Evolutionary conservation across 1,140 invertebrate genomes (phyloP), one percentile per base, ranked within the genome.

Genomic region (Reticulitermes speratus): DNA sequence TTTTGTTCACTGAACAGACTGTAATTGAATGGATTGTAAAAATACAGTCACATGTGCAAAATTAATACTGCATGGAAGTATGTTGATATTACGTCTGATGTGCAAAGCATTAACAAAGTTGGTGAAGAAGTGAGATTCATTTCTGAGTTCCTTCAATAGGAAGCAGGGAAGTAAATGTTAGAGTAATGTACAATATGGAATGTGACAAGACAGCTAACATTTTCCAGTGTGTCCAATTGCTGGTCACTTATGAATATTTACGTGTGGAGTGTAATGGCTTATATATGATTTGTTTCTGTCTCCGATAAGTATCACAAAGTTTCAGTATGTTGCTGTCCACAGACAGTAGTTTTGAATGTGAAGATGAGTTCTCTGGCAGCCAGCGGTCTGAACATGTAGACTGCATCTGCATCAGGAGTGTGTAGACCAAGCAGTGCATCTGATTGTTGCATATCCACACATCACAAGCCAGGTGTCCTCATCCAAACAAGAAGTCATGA

Each of bases 11-110:
- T 75, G 25, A 30, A 75, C 52, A 75, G 25, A 75, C 65, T 75
- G 65, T 75, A 75, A 75, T 75, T 75, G n/a, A 75, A 75, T 30
- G n/a, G 12, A 75, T 30, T n/a, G 65, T 75, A 75, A 75, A 30
- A 75, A 75, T 75, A 75, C 65, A 30, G n/a, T 75, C 65, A 75
- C n/a, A 75, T 75, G 65, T 75, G 65, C 65, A 75, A 75, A 75
- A 75, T 30, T n/a, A n/a, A 65, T 21, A 75, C 25, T 75, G n/a
- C n/a, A 75, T n/a, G 7, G 16, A 75, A 75, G 65, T 11, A 75
- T 75, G n/a, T 75, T 75, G 25, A 30, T 30, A 30, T 75, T 75
- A 75, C 65, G 30, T 30, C 52, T 75, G 65, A 75, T 30, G n/a
- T 75, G 65, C 65, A 75, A 30, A 75, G 7, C 7, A 8, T 25